Conservation (phyloP, 2,797 vertebrate genomes). For the Channallabes apus region DNA sequence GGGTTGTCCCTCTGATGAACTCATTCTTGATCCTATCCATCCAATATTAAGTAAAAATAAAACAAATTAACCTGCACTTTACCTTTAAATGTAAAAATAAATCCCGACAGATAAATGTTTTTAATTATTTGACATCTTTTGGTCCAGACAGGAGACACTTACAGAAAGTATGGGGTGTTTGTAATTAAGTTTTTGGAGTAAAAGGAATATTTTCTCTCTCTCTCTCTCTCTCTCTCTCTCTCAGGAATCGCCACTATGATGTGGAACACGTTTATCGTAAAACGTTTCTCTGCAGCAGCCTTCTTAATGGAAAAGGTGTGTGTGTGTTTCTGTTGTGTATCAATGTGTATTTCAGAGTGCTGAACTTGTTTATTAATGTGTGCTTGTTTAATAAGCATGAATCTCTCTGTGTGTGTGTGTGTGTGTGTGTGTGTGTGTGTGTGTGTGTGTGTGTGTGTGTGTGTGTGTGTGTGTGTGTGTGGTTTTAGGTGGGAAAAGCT, state of each 20-base stretch:
- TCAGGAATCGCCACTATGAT: constrained; percentile 93
- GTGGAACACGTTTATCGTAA: constrained; percentile 97
- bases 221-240: neutral
- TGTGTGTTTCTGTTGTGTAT: neutral
- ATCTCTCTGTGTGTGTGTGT: too few species aligned
- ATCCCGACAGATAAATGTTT: too few species aligned
- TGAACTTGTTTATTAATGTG: neutral
- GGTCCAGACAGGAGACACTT: too few species aligned
- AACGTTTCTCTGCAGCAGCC: constrained; percentile 89
- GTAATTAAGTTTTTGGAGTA: too few species aligned
- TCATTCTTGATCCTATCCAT: too few species aligned
- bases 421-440: constrained; percentile 24
- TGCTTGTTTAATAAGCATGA: too few species aligned
- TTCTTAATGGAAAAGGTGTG: constrained; percentile 92
- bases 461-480: constrained; percentile 51
- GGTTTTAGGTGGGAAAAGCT: constrained; percentile 89
- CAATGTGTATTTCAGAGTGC: neutral
- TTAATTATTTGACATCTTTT: too few species aligned
- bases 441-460: constrained; percentile 50
- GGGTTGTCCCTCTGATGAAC: too few species aligned
- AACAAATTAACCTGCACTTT: too few species aligned
- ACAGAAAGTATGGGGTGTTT: too few species aligned
- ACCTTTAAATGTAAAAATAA: too few species aligned
- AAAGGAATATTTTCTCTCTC: neutral
- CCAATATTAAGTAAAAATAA: too few species aligned